Base-by-base conservation (phyloP, 1,140 invertebrate genomes). In the Cydia strobilella region DNA sequence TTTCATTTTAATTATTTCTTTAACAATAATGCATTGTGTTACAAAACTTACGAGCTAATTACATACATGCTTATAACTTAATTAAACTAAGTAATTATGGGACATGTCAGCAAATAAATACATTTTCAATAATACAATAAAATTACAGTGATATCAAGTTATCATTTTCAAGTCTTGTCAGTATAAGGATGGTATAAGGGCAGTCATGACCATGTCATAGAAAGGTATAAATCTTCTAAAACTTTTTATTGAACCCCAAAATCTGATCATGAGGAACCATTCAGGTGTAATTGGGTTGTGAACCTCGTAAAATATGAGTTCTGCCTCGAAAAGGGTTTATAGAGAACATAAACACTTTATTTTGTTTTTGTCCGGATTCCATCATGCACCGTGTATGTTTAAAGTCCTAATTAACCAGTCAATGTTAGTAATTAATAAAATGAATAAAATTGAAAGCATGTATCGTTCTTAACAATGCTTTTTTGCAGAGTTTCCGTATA, bases 301-400 rank as follows among this genome's bases (percentile, higher is more conserved):
- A 83, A 86, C 74, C 88, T 86, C 87, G 87, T 92, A 92, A 92
- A 90, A 92, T 92, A 90, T 89, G 88, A 90, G 89, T 86, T 87
- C 86, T 83, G 79, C 81, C 72, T 78, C 77, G 80, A 82, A 81
- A 86, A 83, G 82, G 85, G 90, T 92, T 91, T 92, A 91, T 92
- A 87, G 88, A 86, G 81, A 89, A 88, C 89, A 91, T 92, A 92
- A 92, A 92, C 88, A 89, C 86, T 92, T 92, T 90, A 89, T 90
- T 90, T 84, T 89, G 82, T 90, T 90, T 87, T 90, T 88, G 86
- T 90, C 75, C 80, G 80, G 63, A 79, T 81, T 80, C 74, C 77
- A 83, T 84, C 77, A 84, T 86, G 84, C 81, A 77, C 79, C 85
- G 77, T 79, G 76, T 75, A 73, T 77, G 71, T 75, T 42, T 74